phyloP scores from a whole-genome alignment of 2,888 invertebrate genomes.

The Xestia sexstrigata region DNA sequence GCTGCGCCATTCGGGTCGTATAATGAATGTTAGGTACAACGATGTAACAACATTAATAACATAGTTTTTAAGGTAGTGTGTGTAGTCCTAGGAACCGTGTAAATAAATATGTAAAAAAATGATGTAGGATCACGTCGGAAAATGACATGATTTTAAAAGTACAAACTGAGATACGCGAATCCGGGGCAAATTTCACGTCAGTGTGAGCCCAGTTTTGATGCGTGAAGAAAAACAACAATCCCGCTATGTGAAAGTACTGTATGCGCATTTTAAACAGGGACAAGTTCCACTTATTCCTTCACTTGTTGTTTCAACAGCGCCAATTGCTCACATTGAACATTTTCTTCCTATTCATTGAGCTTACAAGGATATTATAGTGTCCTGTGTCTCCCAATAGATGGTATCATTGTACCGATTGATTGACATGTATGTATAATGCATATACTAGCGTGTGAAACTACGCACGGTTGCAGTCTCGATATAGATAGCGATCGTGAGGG shows the following conservation, averaged over 20 bases:
- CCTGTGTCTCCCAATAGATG: neutral
- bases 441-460: neutral
- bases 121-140: neutral
- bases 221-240: neutral
- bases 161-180: neutral
- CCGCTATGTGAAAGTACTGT: neutral
- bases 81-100: neutral
- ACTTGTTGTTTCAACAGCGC: neutral
- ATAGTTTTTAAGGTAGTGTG: neutral
- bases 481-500: no score
- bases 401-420: neutral
- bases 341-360: neutral
- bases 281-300: neutral
- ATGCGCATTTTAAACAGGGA: neutral
- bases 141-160: neutral
- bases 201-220: neutral
- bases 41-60: neutral
- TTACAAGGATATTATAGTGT: neutral
- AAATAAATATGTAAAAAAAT: neutral
- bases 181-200: neutral
- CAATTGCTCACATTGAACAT: neutral
- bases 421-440: neutral
- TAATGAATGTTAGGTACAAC: neutral
- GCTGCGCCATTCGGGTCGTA: no score
- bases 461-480: no score